Evolutionary conservation across 2,113 vertebrate genomes (phyloP).

Genomic region (Daphoenositta chrysoptera): DNA sequence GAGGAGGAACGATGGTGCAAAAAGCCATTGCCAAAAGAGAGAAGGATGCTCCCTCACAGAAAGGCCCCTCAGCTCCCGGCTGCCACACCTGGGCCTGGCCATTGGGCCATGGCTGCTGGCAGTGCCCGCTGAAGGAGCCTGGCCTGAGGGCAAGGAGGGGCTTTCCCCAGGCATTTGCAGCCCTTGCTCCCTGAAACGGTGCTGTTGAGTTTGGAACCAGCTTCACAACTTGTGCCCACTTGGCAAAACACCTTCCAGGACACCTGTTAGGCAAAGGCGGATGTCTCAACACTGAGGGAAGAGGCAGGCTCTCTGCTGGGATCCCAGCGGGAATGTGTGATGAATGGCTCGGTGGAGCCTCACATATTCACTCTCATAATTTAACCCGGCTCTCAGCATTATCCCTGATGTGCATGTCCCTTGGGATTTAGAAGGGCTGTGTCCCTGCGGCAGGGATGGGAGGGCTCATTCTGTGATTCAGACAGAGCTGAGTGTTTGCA

Average conservation of each 20-base stretch:
- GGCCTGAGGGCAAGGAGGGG: fast-evolving
- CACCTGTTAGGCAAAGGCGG: neutral
- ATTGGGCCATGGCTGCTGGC: fast-evolving
- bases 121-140: neutral
- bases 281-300: fast-evolving
- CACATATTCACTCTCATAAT: fast-evolving
- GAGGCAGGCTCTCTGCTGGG: fast-evolving
- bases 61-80: neutral
- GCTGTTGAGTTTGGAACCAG: neutral
- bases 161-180: fast-evolving
- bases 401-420: neutral
- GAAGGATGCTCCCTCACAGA: neutral
- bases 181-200: neutral
- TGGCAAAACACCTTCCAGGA: fast-evolving
- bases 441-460: neutral
- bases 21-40: neutral
- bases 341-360: fast-evolving
- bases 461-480: fast-evolving
- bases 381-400: neutral
- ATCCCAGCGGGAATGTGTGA: fast-evolving
- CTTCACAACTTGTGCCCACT: fast-evolving
- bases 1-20: fast-evolving
- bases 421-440: neutral
- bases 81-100: fast-evolving
- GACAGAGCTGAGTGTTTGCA: neutral